These are phyloP conservation scores for Mastomys natalensis DNA, from an alignment of 2,113 vertebrate genomes.

Conservation along the genomic window DNA sequence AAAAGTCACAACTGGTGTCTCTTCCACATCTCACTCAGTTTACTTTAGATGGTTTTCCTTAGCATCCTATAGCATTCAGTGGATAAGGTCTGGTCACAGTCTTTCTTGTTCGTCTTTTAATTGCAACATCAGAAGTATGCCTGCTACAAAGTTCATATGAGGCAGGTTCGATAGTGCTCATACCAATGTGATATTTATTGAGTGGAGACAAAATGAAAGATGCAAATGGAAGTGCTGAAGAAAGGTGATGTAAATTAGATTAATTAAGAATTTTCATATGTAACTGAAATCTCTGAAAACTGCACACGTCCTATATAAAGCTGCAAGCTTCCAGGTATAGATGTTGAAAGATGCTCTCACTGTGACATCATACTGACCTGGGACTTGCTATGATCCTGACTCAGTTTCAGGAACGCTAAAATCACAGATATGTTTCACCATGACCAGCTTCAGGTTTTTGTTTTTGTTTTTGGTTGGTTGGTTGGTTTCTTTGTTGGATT, in stretches of 20 bases:
- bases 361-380: neutral
- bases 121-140: neutral
- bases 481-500: too few relatives aligned
- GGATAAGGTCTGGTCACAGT: neutral
- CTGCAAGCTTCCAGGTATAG: neutral
- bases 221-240: neutral
- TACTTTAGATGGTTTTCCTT: neutral
- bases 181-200: neutral
- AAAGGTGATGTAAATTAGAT: neutral
- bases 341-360: neutral
- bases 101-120: neutral
- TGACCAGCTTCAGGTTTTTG: neutral
- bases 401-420: neutral
- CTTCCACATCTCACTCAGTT: neutral
- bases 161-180: too few relatives aligned
- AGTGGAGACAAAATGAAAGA: constrained; percentile 27
- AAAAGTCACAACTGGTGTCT: too few relatives aligned
- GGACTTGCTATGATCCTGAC: too few relatives aligned
- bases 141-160: neutral
- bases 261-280: neutral
- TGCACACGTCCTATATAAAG: neutral
- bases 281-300: neutral
- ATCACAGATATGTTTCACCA: neutral
- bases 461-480: too few relatives aligned
- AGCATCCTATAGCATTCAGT: neutral